Conservation (phyloP, 2,797 vertebrate genomes). For the Typhlichthys subterraneus region DNA sequence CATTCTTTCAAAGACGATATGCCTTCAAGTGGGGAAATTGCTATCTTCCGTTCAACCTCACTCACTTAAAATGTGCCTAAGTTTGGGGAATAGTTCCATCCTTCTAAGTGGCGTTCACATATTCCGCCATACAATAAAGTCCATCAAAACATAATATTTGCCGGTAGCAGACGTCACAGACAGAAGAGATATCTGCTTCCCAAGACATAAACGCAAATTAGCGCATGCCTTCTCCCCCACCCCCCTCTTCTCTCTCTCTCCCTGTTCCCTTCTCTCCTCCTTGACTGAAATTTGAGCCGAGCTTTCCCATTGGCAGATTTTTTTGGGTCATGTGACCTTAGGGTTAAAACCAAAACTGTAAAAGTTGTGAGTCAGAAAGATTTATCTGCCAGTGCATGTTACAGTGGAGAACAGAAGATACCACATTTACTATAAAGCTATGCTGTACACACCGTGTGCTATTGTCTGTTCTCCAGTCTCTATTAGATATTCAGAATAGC, state of each 20-base stretch:
- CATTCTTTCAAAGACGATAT: conserved; percentile 78
- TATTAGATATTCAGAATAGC: too few relatives aligned
- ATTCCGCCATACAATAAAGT: not conserved
- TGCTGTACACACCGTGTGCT: not conserved
- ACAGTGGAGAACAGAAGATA: conserved; percentile 8
- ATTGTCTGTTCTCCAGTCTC: too few relatives aligned
- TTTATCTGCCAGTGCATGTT: conserved; percentile 18
- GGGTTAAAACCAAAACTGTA: conserved; percentile 42
- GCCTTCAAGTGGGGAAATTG: conserved; percentile 51
- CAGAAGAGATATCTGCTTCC: conserved; percentile 21
- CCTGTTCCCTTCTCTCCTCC: too few relatives aligned
- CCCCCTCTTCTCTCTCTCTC: too few relatives aligned
- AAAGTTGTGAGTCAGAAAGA: conserved; percentile 62
- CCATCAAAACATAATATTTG: conserved; percentile 22
- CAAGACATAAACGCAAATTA: conserved; percentile 54
- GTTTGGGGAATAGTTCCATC: conserved; percentile 19
- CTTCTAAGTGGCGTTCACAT: conserved; percentile 34
- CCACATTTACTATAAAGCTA: not conserved
- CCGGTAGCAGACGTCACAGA: conserved; percentile 15
- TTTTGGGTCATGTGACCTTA: conserved; percentile 73
- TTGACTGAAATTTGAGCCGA: conserved; percentile 79
- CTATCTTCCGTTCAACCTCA: conserved; percentile 30
- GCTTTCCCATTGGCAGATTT: conserved; percentile 67
- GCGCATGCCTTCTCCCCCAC: not conserved
- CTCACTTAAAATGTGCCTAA: conserved; percentile 39